These are phyloP conservation scores for Peribatodes rhomboidaria DNA, from an alignment of 2,888 invertebrate species.

Conservation along the genomic window DNA sequence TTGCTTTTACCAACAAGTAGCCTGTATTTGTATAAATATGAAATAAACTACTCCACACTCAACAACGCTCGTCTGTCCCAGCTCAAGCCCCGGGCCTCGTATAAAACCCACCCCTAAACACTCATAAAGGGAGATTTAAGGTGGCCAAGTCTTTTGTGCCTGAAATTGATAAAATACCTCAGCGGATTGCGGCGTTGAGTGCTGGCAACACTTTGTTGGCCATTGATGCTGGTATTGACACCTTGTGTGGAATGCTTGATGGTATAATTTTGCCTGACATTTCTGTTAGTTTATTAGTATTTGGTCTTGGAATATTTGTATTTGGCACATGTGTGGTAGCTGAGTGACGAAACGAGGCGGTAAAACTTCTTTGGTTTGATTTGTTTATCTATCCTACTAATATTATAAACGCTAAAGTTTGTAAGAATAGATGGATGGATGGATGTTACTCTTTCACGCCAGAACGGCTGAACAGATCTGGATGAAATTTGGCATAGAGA, in stretches of 20 bases:
- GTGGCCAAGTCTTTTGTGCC: constrained; percentile 56
- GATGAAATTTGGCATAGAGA: too few species aligned
- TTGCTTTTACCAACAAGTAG: too few species aligned
- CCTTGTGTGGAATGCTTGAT: constrained; percentile 15
- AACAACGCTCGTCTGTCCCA: constrained; percentile 1
- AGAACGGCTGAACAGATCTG: too few species aligned
- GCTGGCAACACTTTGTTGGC: constrained; percentile 32
- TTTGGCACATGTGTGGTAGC: too few species aligned
- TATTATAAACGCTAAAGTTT: too few species aligned
- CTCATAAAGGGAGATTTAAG: constrained; percentile 60
- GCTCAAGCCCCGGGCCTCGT: constrained; percentile 21
- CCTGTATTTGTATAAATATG: neutral
- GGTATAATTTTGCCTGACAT: constrained; percentile 8
- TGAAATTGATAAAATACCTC: constrained; percentile 66
- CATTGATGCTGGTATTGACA: constrained; percentile 18
- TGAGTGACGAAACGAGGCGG: too few species aligned
- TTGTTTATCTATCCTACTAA: too few species aligned
- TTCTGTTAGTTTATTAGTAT: too few species aligned
- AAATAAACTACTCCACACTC: constrained; percentile 10
- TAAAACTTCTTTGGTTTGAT: too few species aligned
- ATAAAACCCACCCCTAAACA: constrained; percentile 49
- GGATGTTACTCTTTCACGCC: too few species aligned
- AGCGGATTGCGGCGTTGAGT: constrained; percentile 49
- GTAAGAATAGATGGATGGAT: too few species aligned
- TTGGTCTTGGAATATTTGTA: too few species aligned